Percentiles rank a stretch among this genome's conserved stretches.
phyloP scores from a whole-genome alignment of 1,140 invertebrate genomes.

The Zaprionus tsacasi region DNA sequence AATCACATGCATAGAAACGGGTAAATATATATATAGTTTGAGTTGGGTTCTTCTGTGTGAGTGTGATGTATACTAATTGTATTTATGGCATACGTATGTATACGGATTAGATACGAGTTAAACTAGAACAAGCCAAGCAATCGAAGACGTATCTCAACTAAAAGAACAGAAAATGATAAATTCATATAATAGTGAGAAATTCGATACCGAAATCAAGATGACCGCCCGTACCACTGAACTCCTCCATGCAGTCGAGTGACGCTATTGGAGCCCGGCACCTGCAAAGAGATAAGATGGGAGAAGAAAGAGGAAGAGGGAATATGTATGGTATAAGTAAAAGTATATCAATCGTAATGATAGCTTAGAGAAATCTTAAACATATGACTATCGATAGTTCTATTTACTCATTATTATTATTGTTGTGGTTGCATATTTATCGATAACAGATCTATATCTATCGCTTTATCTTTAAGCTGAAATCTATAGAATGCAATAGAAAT shows the following conservation, averaged over 20 bases:
- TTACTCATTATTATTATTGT: no score
- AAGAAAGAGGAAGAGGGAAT: not conserved
- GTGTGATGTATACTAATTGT: no score
- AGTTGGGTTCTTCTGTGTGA: not conserved
- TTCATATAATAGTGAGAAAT: constrained; percentile 83
- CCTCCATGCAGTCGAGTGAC: constrained; percentile 96
- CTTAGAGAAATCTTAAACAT: no score
- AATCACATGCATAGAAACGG: not conserved
- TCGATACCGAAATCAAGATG: constrained; percentile 85
- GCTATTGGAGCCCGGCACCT: constrained; percentile 96
- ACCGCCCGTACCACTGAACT: constrained; percentile 89
- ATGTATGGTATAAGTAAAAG: not conserved
- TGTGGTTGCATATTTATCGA: no score
- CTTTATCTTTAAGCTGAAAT: no score
- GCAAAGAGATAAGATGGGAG: constrained; percentile 55
- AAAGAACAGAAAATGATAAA: constrained; percentile 66
- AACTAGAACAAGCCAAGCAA: constrained; percentile 49
- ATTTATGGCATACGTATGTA: no score
- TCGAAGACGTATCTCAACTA: constrained; percentile 55
- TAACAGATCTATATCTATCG: no score
- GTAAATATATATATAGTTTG: not conserved
- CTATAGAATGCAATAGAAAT: no score
- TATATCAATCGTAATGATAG: no score
- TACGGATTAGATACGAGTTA: constrained; percentile 2
- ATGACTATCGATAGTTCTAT: no score